Evolutionary conservation across 2,797 vertebrate genomes (phyloP).

Genomic region (Artibeus jamaicensis): DNA sequence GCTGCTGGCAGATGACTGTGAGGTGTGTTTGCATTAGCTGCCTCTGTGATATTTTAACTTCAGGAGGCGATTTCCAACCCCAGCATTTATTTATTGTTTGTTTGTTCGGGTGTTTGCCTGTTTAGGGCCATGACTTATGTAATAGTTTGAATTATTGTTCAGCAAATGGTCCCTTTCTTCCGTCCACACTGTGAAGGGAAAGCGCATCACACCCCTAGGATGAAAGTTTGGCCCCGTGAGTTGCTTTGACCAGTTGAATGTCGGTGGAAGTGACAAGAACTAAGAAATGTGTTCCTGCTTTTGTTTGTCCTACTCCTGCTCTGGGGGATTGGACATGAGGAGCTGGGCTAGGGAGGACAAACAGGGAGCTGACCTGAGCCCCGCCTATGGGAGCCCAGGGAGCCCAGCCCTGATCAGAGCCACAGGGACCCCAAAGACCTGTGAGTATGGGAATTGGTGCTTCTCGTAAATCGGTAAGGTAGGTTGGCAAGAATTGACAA

Average conservation of each 20-base stretch:
- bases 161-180: not conserved
- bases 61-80: not conserved
- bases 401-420: not conserved
- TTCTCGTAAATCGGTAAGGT: fast-evolving
- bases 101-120: not conserved
- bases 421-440: fast-evolving
- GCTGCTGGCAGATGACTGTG: not conserved
- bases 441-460: fast-evolving
- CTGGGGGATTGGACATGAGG: fast-evolving
- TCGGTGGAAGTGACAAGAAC: not conserved
- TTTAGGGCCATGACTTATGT: not conserved
- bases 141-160: not conserved
- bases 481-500: not conserved
- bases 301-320: not conserved
- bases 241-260: not conserved
- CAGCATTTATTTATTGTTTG: not conserved
- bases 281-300: not conserved
- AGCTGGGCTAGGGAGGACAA: fast-evolving
- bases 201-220: fast-evolving
- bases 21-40: not conserved
- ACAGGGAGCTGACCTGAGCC: fast-evolving
- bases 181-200: not conserved
- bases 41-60: not conserved
- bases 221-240: not conserved
- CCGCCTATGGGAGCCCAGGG: fast-evolving